These are phyloP conservation scores for Nomada ruficornis DNA, from an alignment of 2,888 invertebrate species.

Conservation along the genomic window DNA sequence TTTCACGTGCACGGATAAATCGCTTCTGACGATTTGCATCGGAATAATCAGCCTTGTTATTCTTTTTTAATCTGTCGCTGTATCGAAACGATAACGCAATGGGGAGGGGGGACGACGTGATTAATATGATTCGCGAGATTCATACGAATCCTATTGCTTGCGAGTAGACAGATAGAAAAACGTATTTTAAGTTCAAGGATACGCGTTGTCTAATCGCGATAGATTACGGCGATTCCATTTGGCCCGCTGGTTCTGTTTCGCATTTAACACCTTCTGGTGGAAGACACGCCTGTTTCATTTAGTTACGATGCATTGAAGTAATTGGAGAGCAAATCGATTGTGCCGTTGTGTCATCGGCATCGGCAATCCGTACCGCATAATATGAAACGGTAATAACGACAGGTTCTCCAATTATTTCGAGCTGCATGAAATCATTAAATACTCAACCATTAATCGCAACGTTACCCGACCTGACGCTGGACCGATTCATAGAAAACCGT, in stretches of 20 bases:
- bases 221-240: not conserved
- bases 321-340: not conserved
- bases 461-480: slow-evolving; percentile 34
- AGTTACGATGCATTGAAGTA: not conserved
- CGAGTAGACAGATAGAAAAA: not conserved
- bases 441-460: not conserved
- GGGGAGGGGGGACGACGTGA: not conserved
- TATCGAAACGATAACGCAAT: not conserved
- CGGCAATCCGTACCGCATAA: not conserved
- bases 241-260: not conserved
- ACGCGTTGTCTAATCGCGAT: slow-evolving; percentile 1
- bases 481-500: slow-evolving; percentile 16
- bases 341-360: not conserved
- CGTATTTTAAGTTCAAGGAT: slow-evolving; percentile 15
- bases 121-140: too few species aligned
- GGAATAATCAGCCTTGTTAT: slow-evolving; percentile 57
- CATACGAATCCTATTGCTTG: not conserved
- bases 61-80: not conserved
- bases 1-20: slow-evolving; percentile 49
- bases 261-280: too few species aligned
- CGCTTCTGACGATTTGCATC: slow-evolving; percentile 65
- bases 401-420: not conserved
- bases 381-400: not conserved
- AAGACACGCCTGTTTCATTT: not conserved
- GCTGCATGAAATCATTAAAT: not conserved